Conservation (phyloP, 2,888 invertebrate species). For the Ectemnius continuus region DNA sequence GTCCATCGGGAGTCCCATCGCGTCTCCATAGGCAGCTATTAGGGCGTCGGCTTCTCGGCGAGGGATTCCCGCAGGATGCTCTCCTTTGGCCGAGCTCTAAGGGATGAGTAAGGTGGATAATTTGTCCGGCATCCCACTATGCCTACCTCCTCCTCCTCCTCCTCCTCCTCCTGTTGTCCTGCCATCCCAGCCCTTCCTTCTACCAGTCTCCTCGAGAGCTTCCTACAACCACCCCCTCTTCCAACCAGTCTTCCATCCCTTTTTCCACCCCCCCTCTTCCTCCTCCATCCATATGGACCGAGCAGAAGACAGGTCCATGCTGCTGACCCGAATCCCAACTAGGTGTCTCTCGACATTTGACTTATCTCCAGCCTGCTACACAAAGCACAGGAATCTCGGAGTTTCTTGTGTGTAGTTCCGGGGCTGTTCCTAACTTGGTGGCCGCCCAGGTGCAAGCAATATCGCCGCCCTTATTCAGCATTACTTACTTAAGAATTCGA, state of each 20-base stretch:
- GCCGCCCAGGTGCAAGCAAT: too few relatives aligned
- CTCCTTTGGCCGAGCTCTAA: constrained; percentile 52
- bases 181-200: background rate
- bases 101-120: constrained; percentile 64
- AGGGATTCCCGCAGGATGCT: constrained; percentile 54
- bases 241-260: background rate
- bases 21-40: constrained; percentile 70
- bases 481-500: too few relatives aligned
- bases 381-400: constrained; percentile 11
- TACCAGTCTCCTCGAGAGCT: background rate
- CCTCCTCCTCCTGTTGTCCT: background rate
- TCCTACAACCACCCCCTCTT: background rate
- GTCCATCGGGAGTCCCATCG: constrained; percentile 69
- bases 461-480: too few relatives aligned
- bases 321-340: constrained; percentile 75
- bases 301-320: constrained; percentile 53
- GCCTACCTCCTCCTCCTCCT: constrained; percentile 25
- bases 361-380: constrained; percentile 42
- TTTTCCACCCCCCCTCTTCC: constrained; percentile 8
- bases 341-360: constrained; percentile 63
- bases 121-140: constrained; percentile 67
- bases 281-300: constrained; percentile 7
- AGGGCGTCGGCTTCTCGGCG: constrained; percentile 54
- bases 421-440: too few relatives aligned
- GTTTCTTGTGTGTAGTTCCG: background rate